Conservation (phyloP, 2,113 vertebrate genomes). For the Leptosomus discolor region DNA sequence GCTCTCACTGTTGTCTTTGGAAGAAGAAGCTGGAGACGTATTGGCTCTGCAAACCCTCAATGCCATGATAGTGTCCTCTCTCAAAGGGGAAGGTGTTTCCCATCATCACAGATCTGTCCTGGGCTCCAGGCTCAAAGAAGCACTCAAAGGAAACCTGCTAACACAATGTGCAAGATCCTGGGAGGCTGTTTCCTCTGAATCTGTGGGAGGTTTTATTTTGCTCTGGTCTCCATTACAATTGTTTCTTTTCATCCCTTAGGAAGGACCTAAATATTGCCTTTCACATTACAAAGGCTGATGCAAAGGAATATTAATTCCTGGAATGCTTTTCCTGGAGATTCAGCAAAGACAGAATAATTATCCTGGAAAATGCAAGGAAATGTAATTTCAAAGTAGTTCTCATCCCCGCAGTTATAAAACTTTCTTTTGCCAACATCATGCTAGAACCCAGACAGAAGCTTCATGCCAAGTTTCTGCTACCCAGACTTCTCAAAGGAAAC, state of each 20-base stretch:
- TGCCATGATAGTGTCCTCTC: not conserved
- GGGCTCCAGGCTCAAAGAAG: not conserved
- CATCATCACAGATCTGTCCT: not conserved
- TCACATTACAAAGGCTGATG: not conserved
- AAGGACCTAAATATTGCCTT: conserved; percentile 42
- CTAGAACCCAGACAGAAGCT: not conserved
- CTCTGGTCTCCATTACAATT: conserved; percentile 2
- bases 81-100: not conserved
- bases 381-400: not conserved
- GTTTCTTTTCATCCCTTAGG: not conserved
- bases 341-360: not conserved
- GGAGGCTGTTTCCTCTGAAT: not conserved
- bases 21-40: not conserved
- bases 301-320: conserved; percentile 19
- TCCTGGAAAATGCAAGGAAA: not conserved
- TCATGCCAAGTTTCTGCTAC: not conserved
- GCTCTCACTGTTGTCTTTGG: not conserved
- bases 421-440: not conserved
- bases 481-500: not conserved
- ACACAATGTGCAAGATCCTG: not conserved
- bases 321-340: conserved; percentile 14
- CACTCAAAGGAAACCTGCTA: not conserved
- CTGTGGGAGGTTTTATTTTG: conserved; percentile 36
- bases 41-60: not conserved
- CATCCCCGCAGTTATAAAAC: not conserved